These are phyloP conservation scores for Polydrusus cervinus DNA, from an alignment of 2,888 invertebrate genomes.

Conservation along the genomic window DNA sequence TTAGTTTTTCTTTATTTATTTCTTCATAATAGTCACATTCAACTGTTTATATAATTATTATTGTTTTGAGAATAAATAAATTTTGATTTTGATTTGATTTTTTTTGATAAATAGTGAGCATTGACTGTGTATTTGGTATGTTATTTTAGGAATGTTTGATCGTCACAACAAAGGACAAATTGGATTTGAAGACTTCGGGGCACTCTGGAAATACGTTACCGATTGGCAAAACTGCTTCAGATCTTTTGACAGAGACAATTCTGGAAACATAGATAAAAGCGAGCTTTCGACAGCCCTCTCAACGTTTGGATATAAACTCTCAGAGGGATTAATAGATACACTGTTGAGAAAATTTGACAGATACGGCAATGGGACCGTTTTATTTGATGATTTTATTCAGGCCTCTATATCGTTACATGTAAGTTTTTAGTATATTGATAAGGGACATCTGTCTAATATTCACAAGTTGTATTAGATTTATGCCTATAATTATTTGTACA, in stretches of 20 bases:
- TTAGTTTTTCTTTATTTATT: no score
- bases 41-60: no score
- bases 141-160: slow-evolving; percentile 89
- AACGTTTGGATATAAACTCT: slow-evolving; percentile 91
- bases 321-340: slow-evolving; percentile 85
- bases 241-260: slow-evolving; percentile 93
- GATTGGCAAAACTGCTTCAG: slow-evolving; percentile 98
- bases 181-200: slow-evolving; percentile 95
- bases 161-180: slow-evolving; percentile 91
- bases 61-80: no score
- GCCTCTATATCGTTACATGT: slow-evolving; percentile 95
- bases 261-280: slow-evolving; percentile 91
- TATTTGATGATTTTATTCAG: slow-evolving; percentile 99
- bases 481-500: no score
- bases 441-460: no score
- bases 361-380: slow-evolving; percentile 88
- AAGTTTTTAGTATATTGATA: slow-evolving; percentile 71
- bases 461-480: no score
- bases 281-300: slow-evolving; percentile 94
- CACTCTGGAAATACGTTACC: slow-evolving; percentile 97
- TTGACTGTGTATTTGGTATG: not conserved
- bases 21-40: no score
- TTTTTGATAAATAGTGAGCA: no score
- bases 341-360: slow-evolving; percentile 95
- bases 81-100: no score